Evolutionary conservation across 2,113 vertebrate genomes (phyloP), one percentile per base, ranked within the genome.

Genomic region (Carassius carassius): DNA sequence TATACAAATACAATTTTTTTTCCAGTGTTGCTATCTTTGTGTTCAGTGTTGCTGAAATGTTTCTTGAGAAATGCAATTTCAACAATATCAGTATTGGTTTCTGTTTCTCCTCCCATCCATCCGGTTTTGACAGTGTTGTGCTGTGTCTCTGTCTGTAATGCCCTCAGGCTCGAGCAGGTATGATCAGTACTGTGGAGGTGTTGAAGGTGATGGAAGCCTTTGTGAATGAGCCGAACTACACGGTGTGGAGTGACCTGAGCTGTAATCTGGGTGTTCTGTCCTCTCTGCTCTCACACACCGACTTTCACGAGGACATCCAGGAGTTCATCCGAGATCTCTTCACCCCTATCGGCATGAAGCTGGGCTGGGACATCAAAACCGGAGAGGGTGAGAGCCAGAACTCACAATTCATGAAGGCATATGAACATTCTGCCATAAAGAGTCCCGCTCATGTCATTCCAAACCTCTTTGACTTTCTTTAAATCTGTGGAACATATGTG

Each of bases 221-320:
- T 87, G 94, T 99, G 92, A 99, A 97, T 83, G 98, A 99, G 92
- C 97, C 98, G 83, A 99, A 99, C 94, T 99, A 99, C 92, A 99
- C 98, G 0, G 98, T 99, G 90, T 99, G 98, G 98, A 99, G 97
- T 77, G 97, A 99, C 95, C 96, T 99, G 89, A 99, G 98, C 96
- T 97, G 97, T 93, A 99, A 99, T 94, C 95, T 99, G 93, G 97
- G 97, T 32, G 97, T 98, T 86, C 92, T 99, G 88, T 97, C 96
- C 82, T 98, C 96, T 37, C 95, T 99, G 88, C 95, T 99, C 85
- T 99, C 98, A 87, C 96, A 99, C 94, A 99, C 98, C 4, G 98
- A 99, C 88, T 98, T 96, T 94, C 94, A 97, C 87, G 97, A 99
- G 91, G 98, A 98, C 62, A 97, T 99, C 94, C 98, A 97, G 93